These are phyloP conservation scores for Indicator maculatus DNA, from an alignment of 2,113 vertebrate genomes.

Conservation along the genomic window DNA sequence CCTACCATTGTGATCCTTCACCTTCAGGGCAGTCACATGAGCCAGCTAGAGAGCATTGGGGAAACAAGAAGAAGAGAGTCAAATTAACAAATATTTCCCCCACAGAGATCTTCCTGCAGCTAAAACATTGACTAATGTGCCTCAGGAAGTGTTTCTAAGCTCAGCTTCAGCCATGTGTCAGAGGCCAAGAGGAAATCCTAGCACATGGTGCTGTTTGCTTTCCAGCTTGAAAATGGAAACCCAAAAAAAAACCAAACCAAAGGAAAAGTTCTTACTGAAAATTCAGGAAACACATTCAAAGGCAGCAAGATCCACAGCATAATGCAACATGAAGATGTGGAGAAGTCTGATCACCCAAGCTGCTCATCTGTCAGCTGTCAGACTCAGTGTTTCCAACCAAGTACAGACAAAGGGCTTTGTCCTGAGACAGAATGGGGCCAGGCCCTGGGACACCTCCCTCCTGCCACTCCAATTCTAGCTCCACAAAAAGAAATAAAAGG, in stretches of 20 bases:
- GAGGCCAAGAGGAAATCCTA: background rate
- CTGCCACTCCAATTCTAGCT: background rate
- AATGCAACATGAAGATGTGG: background rate
- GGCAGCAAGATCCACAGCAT: background rate
- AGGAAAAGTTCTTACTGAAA: background rate
- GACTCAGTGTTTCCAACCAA: background rate
- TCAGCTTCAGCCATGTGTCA: background rate
- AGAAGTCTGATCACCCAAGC: background rate
- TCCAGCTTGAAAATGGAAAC: background rate
- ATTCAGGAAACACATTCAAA: background rate
- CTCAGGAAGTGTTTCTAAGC: background rate
- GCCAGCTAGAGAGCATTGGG: slow-evolving; percentile 77
- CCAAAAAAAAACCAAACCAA: background rate
- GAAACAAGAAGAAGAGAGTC: background rate
- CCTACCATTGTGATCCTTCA: slow-evolving; percentile 87
- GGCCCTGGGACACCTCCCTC: background rate
- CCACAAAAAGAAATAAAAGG: background rate
- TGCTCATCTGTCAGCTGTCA: background rate
- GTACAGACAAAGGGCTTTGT: background rate
- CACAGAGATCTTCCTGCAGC: background rate
- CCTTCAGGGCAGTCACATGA: slow-evolving; percentile 87
- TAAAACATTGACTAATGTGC: background rate
- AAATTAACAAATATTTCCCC: background rate
- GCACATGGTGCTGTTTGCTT: background rate
- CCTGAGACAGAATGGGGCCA: background rate